Evolutionary conservation across 2,888 invertebrate genomes (phyloP), one percentile per base, ranked within the genome.

Genomic region (Orchesella flavescens): DNA sequence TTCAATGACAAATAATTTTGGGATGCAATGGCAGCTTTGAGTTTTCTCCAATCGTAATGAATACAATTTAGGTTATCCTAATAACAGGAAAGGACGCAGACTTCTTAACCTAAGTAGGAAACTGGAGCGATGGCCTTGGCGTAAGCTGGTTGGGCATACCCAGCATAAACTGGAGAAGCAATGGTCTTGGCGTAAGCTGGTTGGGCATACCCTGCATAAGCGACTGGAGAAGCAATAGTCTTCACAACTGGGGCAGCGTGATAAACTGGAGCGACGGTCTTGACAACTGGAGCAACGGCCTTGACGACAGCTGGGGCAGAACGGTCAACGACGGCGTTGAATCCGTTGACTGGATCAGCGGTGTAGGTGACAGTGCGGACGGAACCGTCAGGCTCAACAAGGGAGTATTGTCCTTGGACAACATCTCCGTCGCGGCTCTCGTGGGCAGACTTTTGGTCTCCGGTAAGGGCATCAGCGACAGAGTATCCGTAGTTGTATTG

Each of bases 381-480:
- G n/a, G 85, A 69, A 74, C 82, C 82, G 24, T 82, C 82, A 34
- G 82, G 59, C 53, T 82, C 82, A 5, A 82, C 76, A 21, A 82
- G 71, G 17, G 21, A 43, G 53, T 82, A 82, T 34, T 82, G 82
- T 53, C 86, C 86, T 57, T 80, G 71, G 65, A 86, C 86, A 7
- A 74, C 80, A 66, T 84, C 81, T 53, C 84, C 86, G 23, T 83
- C 78, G 1, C 86, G 73, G 43, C 77, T 4, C 55, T 84, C 84
- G 43, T 65, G 63, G 66, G 71, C 72, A 17, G 72, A 66, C 15
- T 84, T 71, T 34, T 81, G 68, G 46, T 85, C 84, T 43, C 82
- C 84, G 43, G 82, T 85, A 5, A 82, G 44, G n/a, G 44, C 82
- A 43, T 85, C 86, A 15, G 83, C 82, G 4, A 85, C 84, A 24